These are phyloP conservation scores for Drosophila kepulauana DNA, from an alignment of 1,140 invertebrate species.

Conservation along the genomic window DNA sequence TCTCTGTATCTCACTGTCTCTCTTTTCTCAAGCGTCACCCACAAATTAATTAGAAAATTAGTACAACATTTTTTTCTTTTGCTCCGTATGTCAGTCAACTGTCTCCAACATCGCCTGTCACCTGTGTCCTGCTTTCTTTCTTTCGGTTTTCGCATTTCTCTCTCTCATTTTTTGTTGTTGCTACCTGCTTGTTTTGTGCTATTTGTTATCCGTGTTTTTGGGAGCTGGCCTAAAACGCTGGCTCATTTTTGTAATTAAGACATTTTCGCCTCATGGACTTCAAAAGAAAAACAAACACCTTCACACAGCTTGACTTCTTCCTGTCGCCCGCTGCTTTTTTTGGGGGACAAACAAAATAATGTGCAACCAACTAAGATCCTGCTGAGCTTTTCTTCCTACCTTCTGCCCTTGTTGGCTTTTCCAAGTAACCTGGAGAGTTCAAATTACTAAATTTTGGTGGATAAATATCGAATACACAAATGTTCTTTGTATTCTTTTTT, in stretches of 20 bases:
- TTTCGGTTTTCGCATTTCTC: background rate
- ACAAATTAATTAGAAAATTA: slow-evolving; percentile 75
- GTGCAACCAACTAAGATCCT: too few relatives aligned
- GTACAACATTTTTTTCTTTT: slow-evolving; percentile 34
- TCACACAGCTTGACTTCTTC: slow-evolving; percentile 3
- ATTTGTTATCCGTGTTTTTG: background rate
- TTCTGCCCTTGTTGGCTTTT: too few relatives aligned
- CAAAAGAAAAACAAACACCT: slow-evolving; percentile 64
- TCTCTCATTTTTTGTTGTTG: background rate
- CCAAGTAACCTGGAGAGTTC: too few relatives aligned
- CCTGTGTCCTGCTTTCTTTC: slow-evolving; percentile 1
- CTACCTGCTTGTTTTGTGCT: background rate
- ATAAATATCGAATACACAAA: too few relatives aligned
- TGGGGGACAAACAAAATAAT: too few relatives aligned
- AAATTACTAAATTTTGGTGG: too few relatives aligned
- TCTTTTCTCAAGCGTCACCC: slow-evolving; percentile 32
- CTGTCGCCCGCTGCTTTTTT: too few relatives aligned
- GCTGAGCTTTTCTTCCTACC: too few relatives aligned
- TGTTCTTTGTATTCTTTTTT: too few relatives aligned
- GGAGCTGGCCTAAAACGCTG: background rate
- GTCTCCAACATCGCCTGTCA: slow-evolving; percentile 4
- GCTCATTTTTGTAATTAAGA: slow-evolving; percentile 75
- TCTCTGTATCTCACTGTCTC: background rate
- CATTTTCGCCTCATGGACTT: slow-evolving; percentile 76
- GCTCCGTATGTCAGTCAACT: slow-evolving; percentile 18